Conservation (phyloP, 1,140 invertebrate species). For the Saccostrea echinata region DNA sequence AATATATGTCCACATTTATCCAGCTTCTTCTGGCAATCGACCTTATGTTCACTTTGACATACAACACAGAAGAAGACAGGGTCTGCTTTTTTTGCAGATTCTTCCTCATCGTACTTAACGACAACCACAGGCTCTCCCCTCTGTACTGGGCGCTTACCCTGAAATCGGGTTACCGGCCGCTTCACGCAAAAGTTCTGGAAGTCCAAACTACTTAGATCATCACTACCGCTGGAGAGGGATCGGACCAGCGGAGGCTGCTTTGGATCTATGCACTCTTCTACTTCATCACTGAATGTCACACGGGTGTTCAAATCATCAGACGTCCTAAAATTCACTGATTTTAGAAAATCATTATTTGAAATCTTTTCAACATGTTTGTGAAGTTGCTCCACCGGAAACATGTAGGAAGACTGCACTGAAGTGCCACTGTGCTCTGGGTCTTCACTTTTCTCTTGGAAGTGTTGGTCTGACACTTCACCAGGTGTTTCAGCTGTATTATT, state of each 20-base stretch:
- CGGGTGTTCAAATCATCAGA: not conserved
- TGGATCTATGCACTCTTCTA: not conserved
- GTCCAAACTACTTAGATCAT: not conserved
- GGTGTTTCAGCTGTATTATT: not conserved
- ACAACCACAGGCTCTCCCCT: not conserved
- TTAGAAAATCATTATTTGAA: slow-evolving; percentile 19
- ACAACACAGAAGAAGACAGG: slow-evolving; percentile 56
- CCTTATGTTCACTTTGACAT: slow-evolving; percentile 53
- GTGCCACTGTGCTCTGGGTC: not conserved
- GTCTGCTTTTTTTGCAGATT: not conserved
- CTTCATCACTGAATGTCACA: slow-evolving; percentile 5
- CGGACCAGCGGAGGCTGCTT: not conserved
- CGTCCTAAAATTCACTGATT: not conserved
- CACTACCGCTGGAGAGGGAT: not conserved
- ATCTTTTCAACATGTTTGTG: not conserved
- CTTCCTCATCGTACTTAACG: not conserved
- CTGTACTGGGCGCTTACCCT: slow-evolving; percentile 5
- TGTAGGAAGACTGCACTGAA: not conserved
- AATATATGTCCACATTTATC: slow-evolving; percentile 65
- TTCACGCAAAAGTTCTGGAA: not conserved
- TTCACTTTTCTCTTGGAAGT: too few species aligned
- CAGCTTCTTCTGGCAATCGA: slow-evolving; percentile 48
- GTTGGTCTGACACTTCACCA: too few species aligned
- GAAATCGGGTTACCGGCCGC: not conserved
- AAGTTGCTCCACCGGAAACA: not conserved